A percentile compares a stretch with the other conserved stretches of the same genome.
phyloP scores from a whole-genome alignment of 2,113 vertebrate species.

The Corythornis vintsioides region DNA sequence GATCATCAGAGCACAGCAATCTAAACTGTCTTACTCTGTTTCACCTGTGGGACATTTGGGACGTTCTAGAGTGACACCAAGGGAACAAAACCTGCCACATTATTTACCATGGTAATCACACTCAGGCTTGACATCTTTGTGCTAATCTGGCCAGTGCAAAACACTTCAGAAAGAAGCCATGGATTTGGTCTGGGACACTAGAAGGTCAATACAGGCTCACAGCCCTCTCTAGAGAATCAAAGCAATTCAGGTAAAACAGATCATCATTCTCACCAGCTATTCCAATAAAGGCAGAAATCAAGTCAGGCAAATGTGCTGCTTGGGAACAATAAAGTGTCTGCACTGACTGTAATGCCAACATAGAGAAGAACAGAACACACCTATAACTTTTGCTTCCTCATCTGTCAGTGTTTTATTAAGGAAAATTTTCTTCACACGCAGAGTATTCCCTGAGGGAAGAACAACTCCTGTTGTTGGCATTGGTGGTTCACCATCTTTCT shows the following conservation, averaged over 20 bases:
- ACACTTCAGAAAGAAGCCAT: background rate
- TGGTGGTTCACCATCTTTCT: conserved; percentile 96
- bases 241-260: background rate
- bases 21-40: background rate
- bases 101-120: background rate
- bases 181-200: background rate
- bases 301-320: background rate
- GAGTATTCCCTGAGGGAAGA: conserved; percentile 97
- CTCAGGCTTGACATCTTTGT: background rate
- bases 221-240: background rate
- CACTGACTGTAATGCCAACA: background rate
- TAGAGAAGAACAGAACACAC: conserved; percentile 68
- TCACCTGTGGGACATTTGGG: background rate
- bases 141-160: background rate
- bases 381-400: conserved; percentile 98
- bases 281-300: background rate
- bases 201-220: background rate
- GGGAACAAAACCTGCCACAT: background rate
- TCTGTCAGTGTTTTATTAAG: conserved; percentile 98
- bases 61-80: background rate
- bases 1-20: background rate
- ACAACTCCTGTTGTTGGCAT: conserved; percentile 98
- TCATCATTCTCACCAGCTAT: background rate
- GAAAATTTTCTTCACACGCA: conserved; percentile 98
- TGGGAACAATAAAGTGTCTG: background rate